phyloP scores from a whole-genome alignment of 2,797 vertebrate genomes.

The Microhierax caerulescens region DNA sequence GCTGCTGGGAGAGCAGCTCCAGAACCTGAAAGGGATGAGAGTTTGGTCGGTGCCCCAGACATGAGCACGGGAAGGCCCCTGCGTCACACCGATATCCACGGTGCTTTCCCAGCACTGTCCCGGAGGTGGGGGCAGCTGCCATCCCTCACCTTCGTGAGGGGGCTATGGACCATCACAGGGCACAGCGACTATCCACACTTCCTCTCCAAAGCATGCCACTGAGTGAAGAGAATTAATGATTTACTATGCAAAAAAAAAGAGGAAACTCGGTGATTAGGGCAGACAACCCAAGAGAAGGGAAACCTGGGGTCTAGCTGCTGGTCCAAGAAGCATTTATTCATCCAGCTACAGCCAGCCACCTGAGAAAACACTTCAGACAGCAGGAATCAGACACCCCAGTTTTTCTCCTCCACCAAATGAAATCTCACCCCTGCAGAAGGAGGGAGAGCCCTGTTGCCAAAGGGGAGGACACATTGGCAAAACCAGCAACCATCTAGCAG shows the following conservation, averaged over 20 bases:
- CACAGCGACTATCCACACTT: rapidly evolving
- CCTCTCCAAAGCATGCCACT: background rate
- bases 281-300: background rate
- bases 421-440: background rate
- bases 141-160: background rate
- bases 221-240: background rate
- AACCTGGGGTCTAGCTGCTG: background rate
- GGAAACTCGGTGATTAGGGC: background rate
- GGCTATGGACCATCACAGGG: rapidly evolving
- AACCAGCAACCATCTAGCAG: background rate
- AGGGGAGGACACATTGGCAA: background rate
- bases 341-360: background rate
- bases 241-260: background rate
- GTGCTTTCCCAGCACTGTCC: background rate
- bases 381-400: background rate
- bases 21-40: background rate
- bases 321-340: background rate
- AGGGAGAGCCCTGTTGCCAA: background rate
- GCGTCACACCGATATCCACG: rapidly evolving
- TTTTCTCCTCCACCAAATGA: background rate
- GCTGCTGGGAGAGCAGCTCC: background rate
- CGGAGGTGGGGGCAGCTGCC: background rate
- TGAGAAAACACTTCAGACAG: background rate
- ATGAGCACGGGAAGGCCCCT: rapidly evolving
- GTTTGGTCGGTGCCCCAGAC: rapidly evolving